These are phyloP conservation scores for Ectropis grisescens DNA, from an alignment of 1,140 invertebrate genomes.

Conservation along the genomic window DNA sequence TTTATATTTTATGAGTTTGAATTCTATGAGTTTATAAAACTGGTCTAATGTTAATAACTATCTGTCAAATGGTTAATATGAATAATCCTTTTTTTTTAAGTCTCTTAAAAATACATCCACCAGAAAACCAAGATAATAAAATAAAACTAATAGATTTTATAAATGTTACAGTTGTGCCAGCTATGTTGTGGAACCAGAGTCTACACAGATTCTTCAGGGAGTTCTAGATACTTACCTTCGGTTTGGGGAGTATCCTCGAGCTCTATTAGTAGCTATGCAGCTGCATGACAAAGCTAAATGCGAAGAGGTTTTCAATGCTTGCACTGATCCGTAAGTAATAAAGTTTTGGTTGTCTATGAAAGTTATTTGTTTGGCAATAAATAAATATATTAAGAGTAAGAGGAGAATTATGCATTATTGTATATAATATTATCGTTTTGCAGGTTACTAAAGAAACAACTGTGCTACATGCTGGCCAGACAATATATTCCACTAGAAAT, in stretches of 20 bases:
- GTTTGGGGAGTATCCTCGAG: slow-evolving; percentile 95
- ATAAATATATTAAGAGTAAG: too few species aligned
- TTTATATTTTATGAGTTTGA: too few species aligned
- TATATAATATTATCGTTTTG: slow-evolving; percentile 23
- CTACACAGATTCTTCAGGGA: slow-evolving; percentile 88
- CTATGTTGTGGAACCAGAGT: slow-evolving; percentile 98
- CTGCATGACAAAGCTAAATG: slow-evolving; percentile 90
- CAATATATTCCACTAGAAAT: slow-evolving; percentile 88
- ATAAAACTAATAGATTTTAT: too few species aligned
- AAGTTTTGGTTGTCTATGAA: too few species aligned
- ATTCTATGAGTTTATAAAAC: too few species aligned
- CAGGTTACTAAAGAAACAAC: slow-evolving; percentile 92
- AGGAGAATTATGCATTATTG: too few species aligned
- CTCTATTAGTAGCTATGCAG: slow-evolving; percentile 94
- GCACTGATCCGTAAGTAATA: slow-evolving; percentile 85
- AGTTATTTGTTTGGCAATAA: too few species aligned
- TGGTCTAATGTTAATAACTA: too few species aligned
- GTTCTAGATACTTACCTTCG: slow-evolving; percentile 91
- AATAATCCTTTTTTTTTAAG: too few species aligned
- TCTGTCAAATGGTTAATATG: too few species aligned
- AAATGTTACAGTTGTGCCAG: slow-evolving; percentile 95
- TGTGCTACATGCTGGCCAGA: slow-evolving; percentile 97
- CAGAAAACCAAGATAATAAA: too few species aligned
- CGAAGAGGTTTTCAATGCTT: slow-evolving; percentile 88
- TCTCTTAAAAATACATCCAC: too few species aligned